Conservation (phyloP, 2,113 vertebrate species). For the Gambusia holbrooki region DNA sequence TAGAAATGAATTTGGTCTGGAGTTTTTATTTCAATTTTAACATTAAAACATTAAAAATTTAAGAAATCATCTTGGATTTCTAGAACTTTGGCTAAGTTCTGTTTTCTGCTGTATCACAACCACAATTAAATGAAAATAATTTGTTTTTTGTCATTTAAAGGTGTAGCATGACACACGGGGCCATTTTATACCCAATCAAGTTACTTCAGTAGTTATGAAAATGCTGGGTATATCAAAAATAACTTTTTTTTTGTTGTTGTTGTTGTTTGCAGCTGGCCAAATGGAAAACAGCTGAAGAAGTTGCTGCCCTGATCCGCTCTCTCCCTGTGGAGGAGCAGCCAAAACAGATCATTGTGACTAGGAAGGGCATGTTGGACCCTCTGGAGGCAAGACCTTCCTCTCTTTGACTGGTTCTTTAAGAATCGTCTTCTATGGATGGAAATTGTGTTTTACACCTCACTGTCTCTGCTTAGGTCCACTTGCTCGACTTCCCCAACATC, state of each 20-base stretch:
- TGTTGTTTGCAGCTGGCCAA: constrained; percentile 87
- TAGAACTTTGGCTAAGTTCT: neutral
- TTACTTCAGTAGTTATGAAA: neutral
- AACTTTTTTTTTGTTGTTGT: constrained; percentile 21
- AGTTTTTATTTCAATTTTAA: neutral
- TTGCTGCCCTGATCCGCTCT: constrained; percentile 96
- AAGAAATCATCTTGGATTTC: neutral
- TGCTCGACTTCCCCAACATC: constrained; percentile 99
- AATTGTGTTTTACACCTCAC: neutral
- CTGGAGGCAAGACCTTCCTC: constrained; percentile 85
- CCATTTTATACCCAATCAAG: too few relatives aligned
- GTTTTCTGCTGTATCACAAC: neutral
- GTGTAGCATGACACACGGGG: too few relatives aligned
- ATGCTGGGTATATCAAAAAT: neutral
- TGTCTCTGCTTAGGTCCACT: constrained; percentile 86
- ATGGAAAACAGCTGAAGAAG: constrained; percentile 99
- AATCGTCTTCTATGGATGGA: neutral
- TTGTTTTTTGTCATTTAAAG: neutral
- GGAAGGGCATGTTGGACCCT: constrained; percentile 98
- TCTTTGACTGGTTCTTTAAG: neutral
- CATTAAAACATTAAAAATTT: neutral
- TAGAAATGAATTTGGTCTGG: neutral
- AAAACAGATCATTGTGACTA: constrained; percentile 98
- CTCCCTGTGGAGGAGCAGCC: constrained; percentile 98
- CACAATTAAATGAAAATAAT: too few relatives aligned